Base-by-base conservation (phyloP, 2,888 invertebrate genomes). In the Harpagoxenus sublaevis region DNA sequence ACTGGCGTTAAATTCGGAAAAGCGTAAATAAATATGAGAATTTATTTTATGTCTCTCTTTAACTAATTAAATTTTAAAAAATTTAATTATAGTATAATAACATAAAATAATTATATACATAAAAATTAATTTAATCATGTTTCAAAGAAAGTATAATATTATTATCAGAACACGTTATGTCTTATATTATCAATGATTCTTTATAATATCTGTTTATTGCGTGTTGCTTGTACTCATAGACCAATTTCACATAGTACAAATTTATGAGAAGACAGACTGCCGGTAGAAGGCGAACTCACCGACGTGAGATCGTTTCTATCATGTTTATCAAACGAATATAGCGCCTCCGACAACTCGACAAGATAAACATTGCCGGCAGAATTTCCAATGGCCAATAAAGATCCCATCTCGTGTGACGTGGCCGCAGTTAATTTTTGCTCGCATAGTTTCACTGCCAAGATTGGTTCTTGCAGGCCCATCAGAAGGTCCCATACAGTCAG, bases 401-500 rank as follows among this genome's bases (percentile, higher is more conserved):
- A 95, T 1, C 96, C 96, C 87, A 95, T 95, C 88, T 97, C 97
- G 92, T 97, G 97, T 1, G 97, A 96, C 48, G 97, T 95, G 42
- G 98, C 94, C 86, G 97, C 96, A 84, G 96, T 96, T 81, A 98
- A 95, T 2, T 97, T 96, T 86, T 97, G 97, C 92, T 97, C 97
- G 92, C 97, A 95, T 87, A 97, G 96, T 95, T 97, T 97, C 63
- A 97, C 96, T 74, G 97, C 97, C 51, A 98, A 96, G 12, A 97
- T 97, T 0, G 99, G 98, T 68, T 97, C 97, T 92, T 97, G 97
- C 92, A 98, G 97, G 92, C 98, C 97, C 89, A 98, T 97, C 77
- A 99, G 95, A 85, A 99, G 96, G 95, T 99, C 99, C 98, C 99
- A 99, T 57, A 98, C 97, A 88, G 98, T 98, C 62, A 99, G 94